These are phyloP conservation scores for Heliconius erato DNA, from an alignment of 2,888 invertebrate genomes.

Conservation along the genomic window DNA sequence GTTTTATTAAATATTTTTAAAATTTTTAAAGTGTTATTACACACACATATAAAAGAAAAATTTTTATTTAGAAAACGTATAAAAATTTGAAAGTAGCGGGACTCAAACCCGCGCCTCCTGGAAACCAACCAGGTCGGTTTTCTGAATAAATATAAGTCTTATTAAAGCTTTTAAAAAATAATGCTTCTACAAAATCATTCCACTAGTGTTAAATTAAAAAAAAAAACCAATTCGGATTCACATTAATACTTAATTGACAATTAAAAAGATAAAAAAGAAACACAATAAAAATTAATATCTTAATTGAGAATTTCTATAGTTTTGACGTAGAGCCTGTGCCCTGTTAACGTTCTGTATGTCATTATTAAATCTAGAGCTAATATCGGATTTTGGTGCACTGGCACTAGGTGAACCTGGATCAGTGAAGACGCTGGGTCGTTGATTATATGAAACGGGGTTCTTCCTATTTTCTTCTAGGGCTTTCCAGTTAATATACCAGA, in stretches of 20 bases:
- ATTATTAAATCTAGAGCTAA: conserved; percentile 43
- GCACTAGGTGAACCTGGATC: conserved; percentile 44
- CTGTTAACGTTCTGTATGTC: conserved; percentile 2
- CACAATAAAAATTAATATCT: background rate
- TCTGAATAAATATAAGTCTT: too few relatives aligned
- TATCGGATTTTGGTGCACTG: conserved; percentile 6
- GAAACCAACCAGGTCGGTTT: too few relatives aligned
- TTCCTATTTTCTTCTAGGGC: conserved; percentile 86
- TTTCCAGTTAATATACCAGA: conserved; percentile 90
- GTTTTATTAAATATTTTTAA: too few relatives aligned
- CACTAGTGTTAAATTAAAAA: background rate
- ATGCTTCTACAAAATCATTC: background rate
- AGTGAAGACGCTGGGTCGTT: conserved; percentile 67
- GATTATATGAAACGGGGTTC: conserved; percentile 74
- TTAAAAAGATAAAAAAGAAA: background rate
- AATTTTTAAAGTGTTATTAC: too few relatives aligned
- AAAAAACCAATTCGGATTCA: background rate
- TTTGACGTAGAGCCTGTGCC: background rate
- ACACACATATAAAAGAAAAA: too few relatives aligned
- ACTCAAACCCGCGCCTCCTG: too few relatives aligned
- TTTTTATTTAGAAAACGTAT: too few relatives aligned
- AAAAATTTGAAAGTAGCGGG: too few relatives aligned
- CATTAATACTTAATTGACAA: background rate
- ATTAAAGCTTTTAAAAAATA: background rate
- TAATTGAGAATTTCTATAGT: conserved; percentile 7